Evolutionary conservation across 2,797 vertebrate species (phyloP), one percentile per base, ranked within the genome.

Genomic region (Poeciliopsis gracilis): DNA sequence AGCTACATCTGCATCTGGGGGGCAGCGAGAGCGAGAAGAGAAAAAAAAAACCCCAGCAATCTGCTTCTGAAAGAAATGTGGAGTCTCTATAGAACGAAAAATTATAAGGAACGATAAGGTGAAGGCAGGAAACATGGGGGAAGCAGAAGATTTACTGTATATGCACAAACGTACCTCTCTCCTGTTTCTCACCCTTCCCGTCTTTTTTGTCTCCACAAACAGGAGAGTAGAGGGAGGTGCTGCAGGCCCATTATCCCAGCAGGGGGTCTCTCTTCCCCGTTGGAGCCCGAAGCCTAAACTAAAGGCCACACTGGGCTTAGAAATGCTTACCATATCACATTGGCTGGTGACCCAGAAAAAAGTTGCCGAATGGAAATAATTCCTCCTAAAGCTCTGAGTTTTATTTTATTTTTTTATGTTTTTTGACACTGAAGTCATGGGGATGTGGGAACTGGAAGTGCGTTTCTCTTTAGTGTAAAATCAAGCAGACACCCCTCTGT

Each of bases 1-100:
- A 92, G 87, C 87, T 90, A 78, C 86, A 90, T 91, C 84, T 91
- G 90, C 86, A 92, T 91, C 89, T 90, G 88, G 55, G 61, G 66
- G 72, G 73, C 15, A 77, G 72, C 66, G 36, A 63, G 71, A 77
- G 55, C 25, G 67, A 73, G 12, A 13, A 46, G 3, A 4, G 3
- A 61, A 47, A 53, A 57, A 67, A 13, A 28, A 73, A 51, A 53
- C 28, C n/a, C n/a, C n/a, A 61, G 55, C 25, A 77, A 61, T 72
- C 77, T 51, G 72, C 30, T 38, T 77, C 38, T 53, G 74, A 41
- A 59, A 59, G 46, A 63, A 70, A 59, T 70, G 23, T 43, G 4
- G 38, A 82, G 73, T 61, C 72, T 61, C 49, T 77, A 30, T 11
- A 49, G 46, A 72, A 76, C 11, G 28, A 30, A 47, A 55, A 13